A percentile compares a stretch with the other conserved stretches of the same genome.
These are phyloP conservation scores for Dasyornis broadbenti DNA, from an alignment of 2,113 vertebrate genomes.

Conservation along the genomic window DNA sequence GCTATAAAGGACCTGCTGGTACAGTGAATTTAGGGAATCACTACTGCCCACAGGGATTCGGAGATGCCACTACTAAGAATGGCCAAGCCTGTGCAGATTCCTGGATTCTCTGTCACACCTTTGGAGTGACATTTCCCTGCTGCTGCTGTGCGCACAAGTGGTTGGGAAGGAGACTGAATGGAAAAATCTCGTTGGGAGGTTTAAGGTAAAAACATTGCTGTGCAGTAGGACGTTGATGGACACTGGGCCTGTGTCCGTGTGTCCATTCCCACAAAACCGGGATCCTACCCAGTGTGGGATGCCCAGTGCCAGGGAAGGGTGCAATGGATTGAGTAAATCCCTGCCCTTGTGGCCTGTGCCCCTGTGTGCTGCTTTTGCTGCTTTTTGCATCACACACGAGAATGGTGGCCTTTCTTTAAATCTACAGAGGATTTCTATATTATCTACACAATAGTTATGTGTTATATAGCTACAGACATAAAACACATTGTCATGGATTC, in stretches of 20 bases:
- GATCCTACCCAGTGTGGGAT: background rate
- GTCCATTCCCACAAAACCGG: background rate
- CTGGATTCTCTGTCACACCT: background rate
- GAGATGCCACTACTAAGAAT: background rate
- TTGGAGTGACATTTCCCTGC: background rate
- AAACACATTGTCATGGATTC: rapidly evolving
- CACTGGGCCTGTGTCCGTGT: rapidly evolving
- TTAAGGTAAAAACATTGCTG: background rate
- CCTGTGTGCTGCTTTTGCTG: background rate
- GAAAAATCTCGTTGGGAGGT: background rate
- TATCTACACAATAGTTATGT: background rate
- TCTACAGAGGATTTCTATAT: background rate
- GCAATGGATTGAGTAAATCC: background rate
- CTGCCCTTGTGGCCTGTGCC: background rate
- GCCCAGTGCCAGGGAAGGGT: rapidly evolving
- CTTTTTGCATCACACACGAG: background rate
- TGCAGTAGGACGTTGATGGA: background rate
- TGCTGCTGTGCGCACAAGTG: background rate
- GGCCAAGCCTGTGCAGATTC: background rate
- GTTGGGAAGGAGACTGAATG: background rate
- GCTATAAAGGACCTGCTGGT: background rate
- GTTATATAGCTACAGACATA: background rate
- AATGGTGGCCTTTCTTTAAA: background rate
- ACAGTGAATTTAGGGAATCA: background rate
- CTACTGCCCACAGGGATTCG: background rate